Base-by-base conservation (phyloP, 2,888 invertebrate species). In the Gastracanthus pulcherrimus region DNA sequence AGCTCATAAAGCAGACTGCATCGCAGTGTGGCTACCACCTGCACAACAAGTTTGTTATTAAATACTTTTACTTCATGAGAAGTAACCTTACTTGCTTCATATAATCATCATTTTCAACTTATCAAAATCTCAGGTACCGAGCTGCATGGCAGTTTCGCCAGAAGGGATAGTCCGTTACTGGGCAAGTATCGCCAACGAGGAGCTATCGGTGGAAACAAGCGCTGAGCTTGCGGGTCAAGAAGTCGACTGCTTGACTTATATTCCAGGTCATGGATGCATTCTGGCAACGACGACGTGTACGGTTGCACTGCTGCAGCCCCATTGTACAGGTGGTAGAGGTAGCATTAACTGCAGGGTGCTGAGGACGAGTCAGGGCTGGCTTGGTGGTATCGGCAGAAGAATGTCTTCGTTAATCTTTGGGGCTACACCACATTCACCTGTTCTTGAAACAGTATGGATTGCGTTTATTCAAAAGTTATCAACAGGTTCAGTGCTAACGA, bases 91-190 rank as follows among this genome's bases (percentile, higher is more conserved):
- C n/a, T 36, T 11, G 7, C 0, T n/a, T 19, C 2, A 29, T 3
- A 19, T 7, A 66, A 41, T 16, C 23, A 51, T 41, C 23, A 64
- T 60, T 62, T 72, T 11, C 58, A 23, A 62, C 29, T 2, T n/a
- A 66, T 19, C 19, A 34, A 36, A n/a, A 19, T 19, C 45, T 0
- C 78, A 94, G 94, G 93, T 95, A 90, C 97, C 97, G 9, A 95
- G 97, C 0, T 97, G 97, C 88, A 94, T 98, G 86, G 98, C 98
- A 19, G 97, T 98, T 0, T 98, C 98, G 0, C 98, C 98, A 0
- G 98, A 98, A 89, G 98, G 98, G 45, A 94, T 96, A 70, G 95
- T 98, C 0, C 94, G 98, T n/a, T 98, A 96, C 92, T 99, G 98
- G 98, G 94, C 97, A 0, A 97, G 96, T 4, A 95, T 98, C 48